These are phyloP conservation scores for Pristionchus japonicus DNA, from an alignment of 2,888 invertebrate species.

Conservation along the genomic window DNA sequence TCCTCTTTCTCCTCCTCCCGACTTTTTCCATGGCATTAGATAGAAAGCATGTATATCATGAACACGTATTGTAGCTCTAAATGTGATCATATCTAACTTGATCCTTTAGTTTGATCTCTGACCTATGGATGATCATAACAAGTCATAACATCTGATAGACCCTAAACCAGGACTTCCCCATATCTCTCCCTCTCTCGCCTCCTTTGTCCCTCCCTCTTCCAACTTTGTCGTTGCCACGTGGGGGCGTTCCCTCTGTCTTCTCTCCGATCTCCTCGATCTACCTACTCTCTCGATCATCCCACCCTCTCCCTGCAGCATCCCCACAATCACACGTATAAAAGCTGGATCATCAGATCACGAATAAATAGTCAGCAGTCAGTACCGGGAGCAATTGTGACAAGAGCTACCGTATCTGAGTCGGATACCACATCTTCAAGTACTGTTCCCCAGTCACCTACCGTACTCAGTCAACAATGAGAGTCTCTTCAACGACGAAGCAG, in stretches of 20 bases:
- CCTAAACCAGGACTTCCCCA: conserved; percentile 11
- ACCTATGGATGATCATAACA: too few relatives aligned
- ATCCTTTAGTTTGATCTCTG: neutral
- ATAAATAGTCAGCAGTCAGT: neutral
- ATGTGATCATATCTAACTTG: too few relatives aligned
- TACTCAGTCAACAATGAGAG: neutral
- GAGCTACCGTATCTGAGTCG: neutral
- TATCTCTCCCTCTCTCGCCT: neutral
- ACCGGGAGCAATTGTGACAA: too few relatives aligned
- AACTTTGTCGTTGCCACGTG: conserved; percentile 40
- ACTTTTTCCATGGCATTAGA: too few relatives aligned
- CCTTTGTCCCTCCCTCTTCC: neutral
- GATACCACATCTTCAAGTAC: neutral
- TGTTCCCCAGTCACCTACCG: neutral
- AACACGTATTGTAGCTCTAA: too few relatives aligned
- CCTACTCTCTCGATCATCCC: conserved; percentile 20
- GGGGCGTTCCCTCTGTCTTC: conserved; percentile 22
- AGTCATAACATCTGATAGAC: neutral
- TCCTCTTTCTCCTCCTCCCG: too few relatives aligned
- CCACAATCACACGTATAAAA: neutral
- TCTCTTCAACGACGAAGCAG: conserved; percentile 49
- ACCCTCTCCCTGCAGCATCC: neutral
- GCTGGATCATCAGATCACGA: conserved; percentile 7
- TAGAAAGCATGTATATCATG: too few relatives aligned
- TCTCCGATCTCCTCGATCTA: neutral